These are phyloP conservation scores for Euthynnus affinis DNA, from an alignment of 2,797 vertebrate species.

Conservation along the genomic window DNA sequence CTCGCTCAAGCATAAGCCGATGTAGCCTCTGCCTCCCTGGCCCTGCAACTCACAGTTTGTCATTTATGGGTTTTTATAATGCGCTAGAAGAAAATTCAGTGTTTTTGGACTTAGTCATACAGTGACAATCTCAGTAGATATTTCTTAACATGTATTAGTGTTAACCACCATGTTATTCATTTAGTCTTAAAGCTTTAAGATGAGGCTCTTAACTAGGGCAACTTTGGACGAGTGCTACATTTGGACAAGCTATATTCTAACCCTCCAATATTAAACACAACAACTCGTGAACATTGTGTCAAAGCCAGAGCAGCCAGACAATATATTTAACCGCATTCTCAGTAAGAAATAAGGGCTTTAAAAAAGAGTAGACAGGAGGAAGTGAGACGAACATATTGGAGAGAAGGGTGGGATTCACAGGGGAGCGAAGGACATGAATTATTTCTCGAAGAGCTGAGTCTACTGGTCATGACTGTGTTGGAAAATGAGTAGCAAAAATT, in stretches of 20 bases:
- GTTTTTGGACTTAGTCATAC: conserved; percentile 44
- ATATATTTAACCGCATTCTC: background rate
- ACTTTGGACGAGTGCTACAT: background rate
- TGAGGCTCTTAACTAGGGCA: conserved; percentile 4
- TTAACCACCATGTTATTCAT: conserved; percentile 30
- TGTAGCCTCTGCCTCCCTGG: conserved; percentile 76
- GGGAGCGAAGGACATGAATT: conserved; percentile 53
- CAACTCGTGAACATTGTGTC: background rate
- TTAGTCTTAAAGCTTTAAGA: conserved; percentile 19
- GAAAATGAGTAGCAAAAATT: conserved; percentile 26
- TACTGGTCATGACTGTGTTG: conserved; percentile 14
- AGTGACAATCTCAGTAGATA: conserved; percentile 26
- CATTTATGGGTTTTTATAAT: conserved; percentile 76
- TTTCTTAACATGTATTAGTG: conserved; percentile 31
- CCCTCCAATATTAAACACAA: background rate
- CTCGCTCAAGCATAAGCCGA: conserved; percentile 82
- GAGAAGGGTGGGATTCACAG: conserved; percentile 11
- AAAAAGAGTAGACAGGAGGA: conserved; percentile 11
- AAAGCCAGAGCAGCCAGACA: background rate
- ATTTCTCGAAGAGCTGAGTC: conserved; percentile 52
- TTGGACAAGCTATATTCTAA: conserved; percentile 21
- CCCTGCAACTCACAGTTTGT: conserved; percentile 72
- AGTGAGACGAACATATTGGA: conserved; percentile 5
- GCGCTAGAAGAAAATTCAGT: conserved; percentile 55
- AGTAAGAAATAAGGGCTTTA: conserved; percentile 13